Percentiles rank a stretch among this genome's conserved stretches.
Evolutionary conservation across 2,888 invertebrate species (phyloP).

Genomic region (Megaustenia siamemsis): DNA sequence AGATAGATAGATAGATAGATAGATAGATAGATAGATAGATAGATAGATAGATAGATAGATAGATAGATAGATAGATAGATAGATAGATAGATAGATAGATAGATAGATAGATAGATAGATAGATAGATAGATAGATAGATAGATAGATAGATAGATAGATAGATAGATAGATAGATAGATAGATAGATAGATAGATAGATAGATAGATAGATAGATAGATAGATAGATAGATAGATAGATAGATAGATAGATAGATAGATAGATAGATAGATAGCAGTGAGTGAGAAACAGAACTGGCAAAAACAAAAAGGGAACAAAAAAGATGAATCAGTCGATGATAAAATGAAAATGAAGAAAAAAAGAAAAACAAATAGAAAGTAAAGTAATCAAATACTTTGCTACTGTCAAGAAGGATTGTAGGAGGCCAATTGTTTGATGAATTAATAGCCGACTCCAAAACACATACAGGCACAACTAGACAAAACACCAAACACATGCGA

Average conservation of each 20-base stretch:
- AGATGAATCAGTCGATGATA: no score
- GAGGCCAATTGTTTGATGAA: no score
- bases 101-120: background rate
- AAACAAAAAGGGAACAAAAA: no score
- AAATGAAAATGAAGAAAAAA: no score
- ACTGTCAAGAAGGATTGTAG: no score
- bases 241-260: background rate
- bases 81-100: background rate
- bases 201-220: background rate
- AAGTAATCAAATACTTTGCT: no score
- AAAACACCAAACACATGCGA: no score
- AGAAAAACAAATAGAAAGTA: no score
- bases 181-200: background rate
- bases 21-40: background rate
- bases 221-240: background rate
- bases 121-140: background rate
- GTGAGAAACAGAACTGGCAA: no score
- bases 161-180: background rate
- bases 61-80: background rate
- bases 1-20: background rate
- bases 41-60: background rate
- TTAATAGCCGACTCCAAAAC: no score
- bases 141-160: background rate
- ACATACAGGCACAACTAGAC: no score
- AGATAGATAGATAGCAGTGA: no score